Evolutionary conservation across 2,888 invertebrate species (phyloP).

Genomic region (Eristalis intricaria): DNA sequence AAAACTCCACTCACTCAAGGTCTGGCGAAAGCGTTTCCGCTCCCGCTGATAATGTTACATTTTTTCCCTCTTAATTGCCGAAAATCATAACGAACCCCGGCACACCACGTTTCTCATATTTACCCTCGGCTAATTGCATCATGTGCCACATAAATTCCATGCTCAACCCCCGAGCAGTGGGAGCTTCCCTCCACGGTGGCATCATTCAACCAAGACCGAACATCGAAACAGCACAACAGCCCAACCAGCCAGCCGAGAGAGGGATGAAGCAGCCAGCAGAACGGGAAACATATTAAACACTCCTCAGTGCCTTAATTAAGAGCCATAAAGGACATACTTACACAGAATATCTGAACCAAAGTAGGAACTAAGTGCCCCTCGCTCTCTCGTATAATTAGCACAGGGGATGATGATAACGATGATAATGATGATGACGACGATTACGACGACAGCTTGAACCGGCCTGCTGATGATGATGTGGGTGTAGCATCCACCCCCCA

Average conservation of each 20-base stretch:
- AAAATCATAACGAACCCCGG: constrained; percentile 46
- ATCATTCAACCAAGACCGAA: constrained; percentile 13
- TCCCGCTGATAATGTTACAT: background rate
- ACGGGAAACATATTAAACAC: constrained; percentile 70
- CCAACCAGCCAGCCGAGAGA: too few species aligned
- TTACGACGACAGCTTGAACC: constrained; percentile 9
- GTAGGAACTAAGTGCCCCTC: constrained; percentile 72
- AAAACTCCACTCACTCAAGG: background rate
- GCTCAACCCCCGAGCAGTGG: background rate
- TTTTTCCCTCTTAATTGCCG: constrained; percentile 40
- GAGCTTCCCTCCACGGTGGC: background rate
- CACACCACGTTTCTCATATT: constrained; percentile 53
- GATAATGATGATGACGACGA: constrained; percentile 42
- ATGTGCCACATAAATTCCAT: constrained; percentile 61
- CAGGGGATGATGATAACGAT: constrained; percentile 70
- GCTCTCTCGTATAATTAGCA: constrained; percentile 69
- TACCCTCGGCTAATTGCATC: constrained; percentile 59
- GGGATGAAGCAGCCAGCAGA: constrained; percentile 17
- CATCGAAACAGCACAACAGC: constrained; percentile 34
- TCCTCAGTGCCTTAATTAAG: constrained; percentile 72
- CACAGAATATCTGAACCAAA: constrained; percentile 72
- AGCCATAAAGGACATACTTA: constrained; percentile 72
- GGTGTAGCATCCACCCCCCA: background rate
- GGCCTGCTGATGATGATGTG: background rate
- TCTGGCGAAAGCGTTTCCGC: background rate